These are phyloP conservation scores for Nesoenas mayeri DNA, from an alignment of 2,113 vertebrate genomes.

Conservation along the genomic window DNA sequence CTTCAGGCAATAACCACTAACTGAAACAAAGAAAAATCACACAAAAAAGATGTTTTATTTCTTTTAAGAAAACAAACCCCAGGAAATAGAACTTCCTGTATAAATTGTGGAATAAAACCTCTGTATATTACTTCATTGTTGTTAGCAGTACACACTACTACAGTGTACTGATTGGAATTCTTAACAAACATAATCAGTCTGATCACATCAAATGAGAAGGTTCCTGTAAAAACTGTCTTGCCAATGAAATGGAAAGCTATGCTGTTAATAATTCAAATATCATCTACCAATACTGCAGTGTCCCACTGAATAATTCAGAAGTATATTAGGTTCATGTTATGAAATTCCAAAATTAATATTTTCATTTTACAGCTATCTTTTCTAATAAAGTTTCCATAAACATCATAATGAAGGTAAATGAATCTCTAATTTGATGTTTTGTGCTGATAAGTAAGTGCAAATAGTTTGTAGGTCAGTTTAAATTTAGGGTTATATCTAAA, in stretches of 20 bases:
- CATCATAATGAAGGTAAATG: constrained; percentile 41
- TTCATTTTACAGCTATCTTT: constrained; percentile 27
- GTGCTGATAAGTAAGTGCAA: constrained; percentile 10
- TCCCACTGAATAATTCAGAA: constrained; percentile 35
- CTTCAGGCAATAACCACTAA: neutral
- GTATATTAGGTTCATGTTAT: neutral
- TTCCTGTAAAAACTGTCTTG: constrained; percentile 44
- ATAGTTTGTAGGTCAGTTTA: neutral
- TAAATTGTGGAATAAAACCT: neutral
- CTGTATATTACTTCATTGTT: neutral
- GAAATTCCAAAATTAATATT: constrained; percentile 50
- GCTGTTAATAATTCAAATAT: constrained; percentile 33
- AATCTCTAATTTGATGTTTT: constrained; percentile 30
- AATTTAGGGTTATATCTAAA: neutral
- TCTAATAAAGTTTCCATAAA: constrained; percentile 46
- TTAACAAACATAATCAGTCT: constrained; percentile 14
- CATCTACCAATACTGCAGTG: neutral
- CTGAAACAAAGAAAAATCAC: neutral
- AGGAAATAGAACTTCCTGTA: neutral
- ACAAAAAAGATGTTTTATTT: neutral
- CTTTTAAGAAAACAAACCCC: neutral
- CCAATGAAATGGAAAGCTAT: constrained; percentile 21
- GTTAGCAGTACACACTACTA: neutral
- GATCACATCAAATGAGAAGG: neutral
- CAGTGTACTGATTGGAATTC: neutral